A percentile compares a stretch with the other conserved stretches of the same genome.
phyloP scores from a whole-genome alignment of 2,888 invertebrate species.

The Elysia crispata region DNA sequence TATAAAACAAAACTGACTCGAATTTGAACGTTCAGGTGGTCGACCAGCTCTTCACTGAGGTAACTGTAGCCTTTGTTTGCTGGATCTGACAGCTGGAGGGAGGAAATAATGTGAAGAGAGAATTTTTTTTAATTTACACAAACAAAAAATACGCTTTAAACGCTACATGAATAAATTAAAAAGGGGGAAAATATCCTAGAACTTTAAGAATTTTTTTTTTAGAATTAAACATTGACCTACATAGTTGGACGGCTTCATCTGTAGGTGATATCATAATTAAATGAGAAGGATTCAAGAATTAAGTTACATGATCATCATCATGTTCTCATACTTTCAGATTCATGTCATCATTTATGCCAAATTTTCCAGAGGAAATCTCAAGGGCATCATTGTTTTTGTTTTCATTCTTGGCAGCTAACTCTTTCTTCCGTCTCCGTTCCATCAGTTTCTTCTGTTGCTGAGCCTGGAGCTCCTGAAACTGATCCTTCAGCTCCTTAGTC shows the following conservation, averaged over 20 bases:
- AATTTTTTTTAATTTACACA: neutral
- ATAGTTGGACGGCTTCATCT: no score
- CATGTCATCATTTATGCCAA: constrained; percentile 71
- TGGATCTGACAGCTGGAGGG: constrained; percentile 33
- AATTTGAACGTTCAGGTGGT: constrained; percentile 51
- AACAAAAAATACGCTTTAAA: no score
- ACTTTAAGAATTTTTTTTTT: no score
- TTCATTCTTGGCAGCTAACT: constrained; percentile 55
- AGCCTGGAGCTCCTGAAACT: constrained; percentile 72
- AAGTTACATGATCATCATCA: neutral
- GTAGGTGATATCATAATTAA: neutral
- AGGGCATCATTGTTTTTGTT: constrained; percentile 61
- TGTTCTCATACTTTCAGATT: constrained; percentile 63
- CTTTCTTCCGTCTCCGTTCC: constrained; percentile 40
- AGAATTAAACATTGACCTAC: no score
- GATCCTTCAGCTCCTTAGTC: constrained; percentile 59
- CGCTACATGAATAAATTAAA: no score
- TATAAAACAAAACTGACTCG: constrained; percentile 39
- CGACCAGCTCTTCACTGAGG: constrained; percentile 52
- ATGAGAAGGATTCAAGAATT: neutral
- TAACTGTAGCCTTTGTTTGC: constrained; percentile 31
- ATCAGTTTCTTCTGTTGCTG: constrained; percentile 69
- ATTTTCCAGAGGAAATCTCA: constrained; percentile 52
- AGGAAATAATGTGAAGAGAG: neutral
- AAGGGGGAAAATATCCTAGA: no score